Evolutionary conservation across 2,113 vertebrate species (phyloP).

Genomic region (Amblyopsis rosae): DNA sequence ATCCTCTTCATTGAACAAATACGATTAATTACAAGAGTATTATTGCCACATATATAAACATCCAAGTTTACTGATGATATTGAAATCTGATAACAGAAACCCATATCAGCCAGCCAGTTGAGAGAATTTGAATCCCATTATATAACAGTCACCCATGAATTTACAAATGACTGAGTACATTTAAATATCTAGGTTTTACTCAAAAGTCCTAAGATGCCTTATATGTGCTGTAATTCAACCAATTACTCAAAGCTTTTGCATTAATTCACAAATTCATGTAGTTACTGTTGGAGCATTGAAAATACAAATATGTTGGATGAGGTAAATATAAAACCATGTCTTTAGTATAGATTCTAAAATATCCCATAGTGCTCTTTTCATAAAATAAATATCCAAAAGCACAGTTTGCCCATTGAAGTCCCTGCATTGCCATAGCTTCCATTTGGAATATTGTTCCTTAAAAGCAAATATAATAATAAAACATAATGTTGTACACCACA

Average conservation of each 20-base stretch:
- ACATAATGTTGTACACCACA: constrained; percentile 59
- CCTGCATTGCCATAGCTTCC: constrained; percentile 63
- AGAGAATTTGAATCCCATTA: constrained; percentile 35
- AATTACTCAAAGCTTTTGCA: constrained; percentile 7
- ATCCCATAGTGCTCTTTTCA: constrained; percentile 27
- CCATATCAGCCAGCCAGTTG: constrained; percentile 36
- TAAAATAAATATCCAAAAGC: constrained; percentile 62
- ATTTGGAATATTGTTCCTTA: constrained; percentile 42
- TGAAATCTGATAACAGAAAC: constrained; percentile 32
- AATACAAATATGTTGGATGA: constrained; percentile 50
- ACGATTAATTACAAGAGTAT: constrained; percentile 43
- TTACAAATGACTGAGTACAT: constrained; percentile 30
- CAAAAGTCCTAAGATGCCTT: constrained; percentile 34
- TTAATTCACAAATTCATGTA: background rate
- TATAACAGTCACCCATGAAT: constrained; percentile 60
- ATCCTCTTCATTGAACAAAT: constrained; percentile 44
- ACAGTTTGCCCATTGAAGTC: constrained; percentile 67
- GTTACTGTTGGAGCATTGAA: constrained; percentile 7
- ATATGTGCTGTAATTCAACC: constrained; percentile 34
- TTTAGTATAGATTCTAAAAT: constrained; percentile 16
- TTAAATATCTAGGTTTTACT: constrained; percentile 19
- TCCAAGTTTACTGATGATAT: constrained; percentile 22
- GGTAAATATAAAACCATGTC: constrained; percentile 59
- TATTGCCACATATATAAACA: constrained; percentile 68
- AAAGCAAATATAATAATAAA: constrained; percentile 44